Conservation (phyloP, 2,888 invertebrate species). For the Plemyria rubiginata region DNA sequence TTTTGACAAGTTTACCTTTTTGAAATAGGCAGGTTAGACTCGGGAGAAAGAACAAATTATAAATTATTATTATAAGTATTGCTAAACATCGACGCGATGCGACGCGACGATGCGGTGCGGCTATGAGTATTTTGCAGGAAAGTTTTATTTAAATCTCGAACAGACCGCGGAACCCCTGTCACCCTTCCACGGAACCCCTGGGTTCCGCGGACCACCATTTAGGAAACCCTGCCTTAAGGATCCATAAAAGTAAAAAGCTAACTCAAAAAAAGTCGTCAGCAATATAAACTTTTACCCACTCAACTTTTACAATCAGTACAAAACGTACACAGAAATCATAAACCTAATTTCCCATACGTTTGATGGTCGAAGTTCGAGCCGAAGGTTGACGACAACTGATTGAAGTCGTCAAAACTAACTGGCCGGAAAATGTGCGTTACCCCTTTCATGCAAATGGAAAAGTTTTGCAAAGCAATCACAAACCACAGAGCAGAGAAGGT, state of each 20-base stretch:
- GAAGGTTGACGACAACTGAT: slow-evolving; percentile 43
- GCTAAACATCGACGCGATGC: no score
- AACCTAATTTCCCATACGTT: slow-evolving; percentile 39
- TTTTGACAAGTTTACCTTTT: no score
- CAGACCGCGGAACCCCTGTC: no score
- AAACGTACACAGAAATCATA: slow-evolving; percentile 23
- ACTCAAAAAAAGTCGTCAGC: not conserved
- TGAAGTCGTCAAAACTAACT: slow-evolving; percentile 57
- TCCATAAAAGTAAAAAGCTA: not conserved
- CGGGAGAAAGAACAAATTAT: no score
- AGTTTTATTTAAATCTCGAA: no score
- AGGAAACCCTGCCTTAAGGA: no score
- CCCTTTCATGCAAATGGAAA: slow-evolving; percentile 53
- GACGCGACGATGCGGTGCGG: no score
- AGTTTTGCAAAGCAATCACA: slow-evolving; percentile 17
- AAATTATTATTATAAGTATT: no score
- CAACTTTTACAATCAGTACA: slow-evolving; percentile 17
- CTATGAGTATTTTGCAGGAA: no score
- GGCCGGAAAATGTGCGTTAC: slow-evolving; percentile 58
- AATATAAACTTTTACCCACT: not conserved
- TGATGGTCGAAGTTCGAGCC: slow-evolving; percentile 32
- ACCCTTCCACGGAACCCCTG: no score
- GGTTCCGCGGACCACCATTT: no score
- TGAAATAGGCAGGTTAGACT: no score
- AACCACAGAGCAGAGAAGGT: slow-evolving; percentile 4